These are phyloP conservation scores for Eurystomus glaucurus DNA, from an alignment of 2,797 vertebrate genomes.

Conservation along the genomic window DNA sequence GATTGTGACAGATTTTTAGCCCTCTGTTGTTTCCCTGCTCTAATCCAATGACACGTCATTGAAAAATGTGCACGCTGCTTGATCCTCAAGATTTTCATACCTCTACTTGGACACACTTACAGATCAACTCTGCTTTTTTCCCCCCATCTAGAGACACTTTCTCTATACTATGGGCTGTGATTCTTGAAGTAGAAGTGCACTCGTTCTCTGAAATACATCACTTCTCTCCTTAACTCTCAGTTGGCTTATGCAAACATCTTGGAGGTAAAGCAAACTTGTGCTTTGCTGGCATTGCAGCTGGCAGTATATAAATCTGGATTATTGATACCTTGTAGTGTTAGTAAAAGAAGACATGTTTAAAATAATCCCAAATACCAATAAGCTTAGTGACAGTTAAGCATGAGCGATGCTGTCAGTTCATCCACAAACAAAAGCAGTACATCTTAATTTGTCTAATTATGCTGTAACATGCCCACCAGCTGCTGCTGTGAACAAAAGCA, in stretches of 20 bases:
- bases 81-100: background rate
- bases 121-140: background rate
- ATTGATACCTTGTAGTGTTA: constrained; percentile 23
- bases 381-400: constrained; percentile 57
- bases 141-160: accelerated
- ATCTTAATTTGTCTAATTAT: constrained; percentile 79
- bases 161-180: background rate
- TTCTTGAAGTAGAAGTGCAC: accelerated
- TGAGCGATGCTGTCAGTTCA: constrained; percentile 53
- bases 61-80: background rate
- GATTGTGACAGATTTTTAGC: background rate
- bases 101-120: background rate
- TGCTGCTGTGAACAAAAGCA: constrained; percentile 78
- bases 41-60: background rate
- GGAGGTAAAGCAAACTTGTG: background rate
- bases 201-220: background rate
- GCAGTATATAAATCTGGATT: constrained; percentile 4
- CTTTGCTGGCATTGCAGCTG: background rate
- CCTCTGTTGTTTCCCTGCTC: background rate
- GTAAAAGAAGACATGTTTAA: background rate
- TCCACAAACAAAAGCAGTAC: constrained; percentile 53
- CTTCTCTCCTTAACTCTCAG: background rate
- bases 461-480: constrained; percentile 69
- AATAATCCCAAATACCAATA: constrained; percentile 45
- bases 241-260: background rate